Evolutionary conservation across 2,113 vertebrate species (phyloP).

Genomic region (Indicator indicator): DNA sequence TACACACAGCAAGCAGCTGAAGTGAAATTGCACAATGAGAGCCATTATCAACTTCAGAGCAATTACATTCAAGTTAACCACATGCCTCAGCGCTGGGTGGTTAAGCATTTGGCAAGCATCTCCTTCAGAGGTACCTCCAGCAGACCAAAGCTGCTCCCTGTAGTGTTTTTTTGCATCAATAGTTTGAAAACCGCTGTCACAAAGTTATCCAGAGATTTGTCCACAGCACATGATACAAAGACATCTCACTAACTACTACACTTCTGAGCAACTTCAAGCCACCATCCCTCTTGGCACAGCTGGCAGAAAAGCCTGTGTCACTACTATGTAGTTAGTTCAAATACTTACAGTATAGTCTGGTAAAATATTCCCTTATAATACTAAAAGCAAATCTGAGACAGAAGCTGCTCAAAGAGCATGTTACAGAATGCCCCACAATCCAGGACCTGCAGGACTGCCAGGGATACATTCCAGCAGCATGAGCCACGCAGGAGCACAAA

Average conservation of each 20-base stretch:
- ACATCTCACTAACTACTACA: background rate
- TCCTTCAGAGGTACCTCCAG: background rate
- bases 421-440: background rate
- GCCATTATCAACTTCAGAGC: background rate
- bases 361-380: background rate
- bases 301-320: background rate
- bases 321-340: background rate
- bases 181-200: background rate
- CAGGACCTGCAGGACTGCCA: background rate
- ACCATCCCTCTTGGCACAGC: background rate
- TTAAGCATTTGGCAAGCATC: background rate
- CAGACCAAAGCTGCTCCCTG: background rate
- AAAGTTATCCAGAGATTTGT: background rate
- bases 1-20: background rate
- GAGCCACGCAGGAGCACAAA: fast-evolving
- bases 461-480: background rate
- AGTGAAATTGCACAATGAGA: background rate
- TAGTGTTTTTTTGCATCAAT: background rate
- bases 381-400: background rate
- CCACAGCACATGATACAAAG: background rate
- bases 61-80: background rate
- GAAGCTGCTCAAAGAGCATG: background rate
- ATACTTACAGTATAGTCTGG: background rate
- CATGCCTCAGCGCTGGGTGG: background rate
- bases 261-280: background rate